Evolutionary conservation across 2,888 invertebrate genomes (phyloP), one percentile per base, ranked within the genome.

Genomic region (Zygogramma bicolorata): DNA sequence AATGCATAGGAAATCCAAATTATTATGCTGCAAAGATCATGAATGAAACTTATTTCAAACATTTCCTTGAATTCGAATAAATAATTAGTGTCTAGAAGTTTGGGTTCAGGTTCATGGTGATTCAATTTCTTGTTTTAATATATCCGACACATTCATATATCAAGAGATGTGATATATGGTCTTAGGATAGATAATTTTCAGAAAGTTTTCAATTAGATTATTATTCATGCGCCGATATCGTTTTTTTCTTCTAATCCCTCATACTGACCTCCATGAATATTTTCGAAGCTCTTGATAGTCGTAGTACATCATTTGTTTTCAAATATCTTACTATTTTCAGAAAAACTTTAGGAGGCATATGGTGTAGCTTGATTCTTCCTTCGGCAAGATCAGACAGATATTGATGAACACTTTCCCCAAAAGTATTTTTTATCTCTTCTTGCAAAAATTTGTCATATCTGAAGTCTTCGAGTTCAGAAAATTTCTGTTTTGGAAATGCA

Each of bases 371-470:
- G 58, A 71, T 71, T 38, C 53, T 67, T 3, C 68, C 65, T 7
- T 71, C 58, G 5, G 68, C 62, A 13, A 81, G 57, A 66, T 77
- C 76, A 1, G 66, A 25, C 0, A 77, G 59, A n/a, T 79, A 81
- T 25, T 77, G 74, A 42, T 63, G 58, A 3, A 79, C 78, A 31
- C 80, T 80, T 0, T 66, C 27, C 0, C 85, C 85, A 69, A 84
- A 85, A 13, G 82, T 66, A n/a, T 75, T 74, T 42, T 75, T 73
- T 18, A 85, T 77, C 71, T 85, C 83, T 42, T 79, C 78, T 66
- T 83, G 83, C 4, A 82, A 70, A 15, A 70, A 62, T 62, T 77
- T 81, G 63, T 84, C 82, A 2, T 78, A 58, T 20, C 70, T 53
- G 49, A 85, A 81, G 29, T 85, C 83, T 15, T 81, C 79, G 8